Evolutionary conservation across 1,140 invertebrate genomes (phyloP).

Genomic region (Drosophila navojoa): DNA sequence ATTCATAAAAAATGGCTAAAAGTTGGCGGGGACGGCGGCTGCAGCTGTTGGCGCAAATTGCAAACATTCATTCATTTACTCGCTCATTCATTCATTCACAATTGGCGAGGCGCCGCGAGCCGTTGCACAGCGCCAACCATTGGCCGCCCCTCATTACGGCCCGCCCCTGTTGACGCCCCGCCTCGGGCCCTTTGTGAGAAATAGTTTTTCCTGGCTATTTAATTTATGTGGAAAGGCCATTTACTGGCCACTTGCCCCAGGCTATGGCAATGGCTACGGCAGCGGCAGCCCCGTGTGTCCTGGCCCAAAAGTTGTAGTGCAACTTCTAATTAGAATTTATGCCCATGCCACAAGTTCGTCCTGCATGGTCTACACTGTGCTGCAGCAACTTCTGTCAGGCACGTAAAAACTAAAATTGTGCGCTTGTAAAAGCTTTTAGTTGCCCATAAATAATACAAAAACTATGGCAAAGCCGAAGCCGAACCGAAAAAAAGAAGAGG

Average conservation of each 20-base stretch:
- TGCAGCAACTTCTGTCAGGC: slow-evolving; percentile 58
- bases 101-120: slow-evolving; percentile 50
- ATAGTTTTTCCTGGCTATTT: slow-evolving; percentile 54
- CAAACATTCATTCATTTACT: slow-evolving; percentile 72
- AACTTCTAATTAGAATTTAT: slow-evolving; percentile 72
- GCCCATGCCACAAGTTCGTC: slow-evolving; percentile 45
- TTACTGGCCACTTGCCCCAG: slow-evolving; percentile 37
- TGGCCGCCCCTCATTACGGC: slow-evolving; percentile 18
- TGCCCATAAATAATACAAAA: slow-evolving; percentile 77
- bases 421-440: slow-evolving; percentile 78
- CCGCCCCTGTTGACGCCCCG: slow-evolving; percentile 18
- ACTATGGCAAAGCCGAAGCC: slow-evolving; percentile 48
- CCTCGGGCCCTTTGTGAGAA: slow-evolving; percentile 26
- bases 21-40: slow-evolving; percentile 18
- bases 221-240: slow-evolving; percentile 61
- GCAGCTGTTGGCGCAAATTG: slow-evolving; percentile 69
- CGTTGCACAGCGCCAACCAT: slow-evolving; percentile 54
- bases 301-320: slow-evolving; percentile 42
- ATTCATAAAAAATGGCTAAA: slow-evolving; percentile 64
- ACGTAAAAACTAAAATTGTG: slow-evolving; percentile 74
- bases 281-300: slow-evolving; percentile 6
- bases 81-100: slow-evolving; percentile 65
- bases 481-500: slow-evolving; percentile 9
- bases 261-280: background rate
- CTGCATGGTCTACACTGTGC: background rate